These are phyloP conservation scores for Tapirus indicus DNA, from an alignment of 2,797 vertebrate species.

Conservation along the genomic window DNA sequence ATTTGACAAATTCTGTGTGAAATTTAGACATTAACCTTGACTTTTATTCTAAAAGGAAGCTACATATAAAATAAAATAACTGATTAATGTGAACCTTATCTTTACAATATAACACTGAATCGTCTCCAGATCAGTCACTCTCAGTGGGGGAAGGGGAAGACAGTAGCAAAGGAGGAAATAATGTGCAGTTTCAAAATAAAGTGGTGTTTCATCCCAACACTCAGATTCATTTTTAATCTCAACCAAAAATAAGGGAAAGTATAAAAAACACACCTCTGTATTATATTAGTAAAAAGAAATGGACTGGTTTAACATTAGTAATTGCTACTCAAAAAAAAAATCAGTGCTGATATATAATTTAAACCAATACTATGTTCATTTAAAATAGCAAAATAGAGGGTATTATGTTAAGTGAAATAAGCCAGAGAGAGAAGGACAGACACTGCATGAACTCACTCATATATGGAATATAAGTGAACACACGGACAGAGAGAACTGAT, in stretches of 20 bases:
- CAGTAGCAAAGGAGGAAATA: rapidly evolving
- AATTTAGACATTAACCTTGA: neutral
- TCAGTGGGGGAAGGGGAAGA: neutral
- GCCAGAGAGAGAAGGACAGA: too few species aligned
- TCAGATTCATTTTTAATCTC: neutral
- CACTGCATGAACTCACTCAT: too few species aligned
- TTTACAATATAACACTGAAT: conserved; percentile 27
- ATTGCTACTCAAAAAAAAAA: neutral
- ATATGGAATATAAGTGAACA: too few species aligned
- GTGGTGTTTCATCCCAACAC: neutral
- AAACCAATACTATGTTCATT: neutral
- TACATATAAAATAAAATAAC: conserved; percentile 34
- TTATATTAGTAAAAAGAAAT: neutral
- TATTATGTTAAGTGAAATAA: too few species aligned
- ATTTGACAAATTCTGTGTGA: conserved; percentile 34
- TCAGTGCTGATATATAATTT: neutral
- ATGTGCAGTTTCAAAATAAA: neutral
- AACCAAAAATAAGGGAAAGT: neutral
- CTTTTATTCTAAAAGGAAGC: conserved; percentile 53
- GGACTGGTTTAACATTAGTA: neutral
- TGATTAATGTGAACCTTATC: neutral
- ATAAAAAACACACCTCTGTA: neutral
- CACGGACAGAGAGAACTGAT: too few species aligned
- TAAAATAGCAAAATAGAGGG: neutral
- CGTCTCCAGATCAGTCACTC: neutral